Evolutionary conservation across 37 sponge, comb jelly and placozoan species (phyloP).

Genomic region (Tethya wilhelma): DNA sequence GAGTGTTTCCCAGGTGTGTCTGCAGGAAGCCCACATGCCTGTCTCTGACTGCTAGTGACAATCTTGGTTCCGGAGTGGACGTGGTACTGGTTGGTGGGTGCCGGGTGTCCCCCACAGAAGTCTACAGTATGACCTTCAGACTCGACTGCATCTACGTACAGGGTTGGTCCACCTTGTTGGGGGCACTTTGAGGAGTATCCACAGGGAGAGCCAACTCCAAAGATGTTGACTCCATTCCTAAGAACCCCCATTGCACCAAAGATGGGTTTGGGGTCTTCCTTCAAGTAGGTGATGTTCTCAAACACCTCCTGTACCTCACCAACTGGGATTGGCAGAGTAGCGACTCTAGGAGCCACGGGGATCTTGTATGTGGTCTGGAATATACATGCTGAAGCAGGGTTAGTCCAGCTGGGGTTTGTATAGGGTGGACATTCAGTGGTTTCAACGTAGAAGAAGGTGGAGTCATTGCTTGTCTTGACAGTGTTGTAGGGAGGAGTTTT

Average conservation of each 20-base stretch:
- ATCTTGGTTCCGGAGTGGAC: conserved; percentile 56
- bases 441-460: conserved; percentile 27
- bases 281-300: conserved; percentile 53
- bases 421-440: conserved; percentile 65
- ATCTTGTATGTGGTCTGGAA: conserved; percentile 20
- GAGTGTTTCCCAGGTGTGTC: conserved; percentile 70
- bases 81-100: conserved; percentile 54
- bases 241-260: conserved; percentile 69
- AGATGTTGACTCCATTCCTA: conserved; percentile 61
- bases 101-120: conserved; percentile 68
- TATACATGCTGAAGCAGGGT: conserved; percentile 47
- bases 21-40: conserved; percentile 39
- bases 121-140: conserved; percentile 79
- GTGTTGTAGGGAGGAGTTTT: conserved; percentile 16
- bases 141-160: conserved; percentile 75
- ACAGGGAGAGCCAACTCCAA: conserved; percentile 82
- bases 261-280: conserved; percentile 64
- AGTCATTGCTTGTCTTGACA: conserved; percentile 14
- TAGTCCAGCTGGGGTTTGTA: conserved; percentile 60
- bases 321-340: conserved; percentile 45
- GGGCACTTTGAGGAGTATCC: conserved; percentile 68
- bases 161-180: conserved; percentile 40
- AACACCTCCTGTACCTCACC: conserved; percentile 30
- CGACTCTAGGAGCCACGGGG: conserved; percentile 33
- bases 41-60: conserved; percentile 2